phyloP scores from a whole-genome alignment of 2,113 vertebrate species.

The Ptychochromis oligacanthus region DNA sequence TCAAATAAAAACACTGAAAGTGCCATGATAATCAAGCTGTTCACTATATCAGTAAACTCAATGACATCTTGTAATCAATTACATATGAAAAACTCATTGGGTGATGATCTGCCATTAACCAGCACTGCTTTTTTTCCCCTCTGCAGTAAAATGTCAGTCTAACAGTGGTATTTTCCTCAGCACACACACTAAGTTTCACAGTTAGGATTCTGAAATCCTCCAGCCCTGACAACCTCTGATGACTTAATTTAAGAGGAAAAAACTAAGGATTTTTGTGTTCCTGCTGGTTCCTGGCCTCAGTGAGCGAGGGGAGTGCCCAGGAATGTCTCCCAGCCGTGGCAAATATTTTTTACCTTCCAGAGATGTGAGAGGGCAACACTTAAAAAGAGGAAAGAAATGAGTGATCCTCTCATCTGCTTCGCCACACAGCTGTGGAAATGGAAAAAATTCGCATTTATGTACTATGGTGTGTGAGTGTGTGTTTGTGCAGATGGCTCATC shows the following conservation, averaged over 20 bases:
- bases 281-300: constrained; percentile 36
- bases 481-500: constrained; percentile 42
- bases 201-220: neutral
- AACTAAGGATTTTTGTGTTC: constrained; percentile 26
- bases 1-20: neutral
- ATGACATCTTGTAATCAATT: too few relatives aligned
- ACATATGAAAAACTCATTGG: neutral
- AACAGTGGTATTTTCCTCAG: neutral
- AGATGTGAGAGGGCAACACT: constrained; percentile 54
- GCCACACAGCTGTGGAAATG: constrained; percentile 24
- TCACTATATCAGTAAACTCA: too few relatives aligned
- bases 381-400: constrained; percentile 57
- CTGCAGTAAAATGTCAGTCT: neutral
- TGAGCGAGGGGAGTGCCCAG: constrained; percentile 56
- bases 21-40: too few relatives aligned
- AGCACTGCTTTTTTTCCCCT: neutral
- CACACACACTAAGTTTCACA: neutral
- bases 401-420: constrained; percentile 45
- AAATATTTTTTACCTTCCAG: constrained; percentile 72
- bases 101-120: neutral
- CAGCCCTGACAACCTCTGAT: constrained; percentile 30
- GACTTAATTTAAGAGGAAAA: constrained; percentile 37
- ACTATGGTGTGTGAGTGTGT: constrained; percentile 9
- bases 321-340: constrained; percentile 72
- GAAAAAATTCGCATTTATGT: constrained; percentile 3